phyloP scores from a whole-genome alignment of 2,797 vertebrate genomes.

The Acanthurus lineatus region DNA sequence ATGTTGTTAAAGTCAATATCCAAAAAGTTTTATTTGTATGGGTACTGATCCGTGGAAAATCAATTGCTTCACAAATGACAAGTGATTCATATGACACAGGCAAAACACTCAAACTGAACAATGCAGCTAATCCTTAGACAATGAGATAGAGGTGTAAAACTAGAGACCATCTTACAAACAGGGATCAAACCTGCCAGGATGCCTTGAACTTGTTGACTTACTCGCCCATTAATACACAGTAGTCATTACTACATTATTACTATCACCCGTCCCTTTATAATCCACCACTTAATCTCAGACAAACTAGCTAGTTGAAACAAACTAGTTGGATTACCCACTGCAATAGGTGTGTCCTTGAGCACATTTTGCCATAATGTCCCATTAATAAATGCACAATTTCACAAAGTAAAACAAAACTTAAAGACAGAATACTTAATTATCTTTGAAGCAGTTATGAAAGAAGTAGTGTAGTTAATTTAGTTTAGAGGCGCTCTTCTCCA shows the following conservation, averaged over 20 bases:
- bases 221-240: no score
- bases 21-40: not conserved
- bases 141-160: not conserved
- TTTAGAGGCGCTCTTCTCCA: not conserved
- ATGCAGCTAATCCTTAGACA: not conserved
- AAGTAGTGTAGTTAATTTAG: not conserved
- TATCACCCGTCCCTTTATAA: no score
- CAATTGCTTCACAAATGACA: not conserved
- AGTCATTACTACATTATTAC: no score
- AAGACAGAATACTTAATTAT: not conserved
- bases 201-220: no score
- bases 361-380: no score
- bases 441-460: not conserved
- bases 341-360: no score
- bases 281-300: no score
- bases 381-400: no score
- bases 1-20: not conserved
- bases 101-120: conserved; percentile 1
- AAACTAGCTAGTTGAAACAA: no score
- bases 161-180: not conserved
- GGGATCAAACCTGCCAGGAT: no score
- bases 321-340: no score
- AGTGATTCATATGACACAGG: not conserved
- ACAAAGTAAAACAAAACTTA: no score
- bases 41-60: not conserved